Conservation (phyloP, 2,888 invertebrate genomes). For the Ophioninae sp. region DNA sequence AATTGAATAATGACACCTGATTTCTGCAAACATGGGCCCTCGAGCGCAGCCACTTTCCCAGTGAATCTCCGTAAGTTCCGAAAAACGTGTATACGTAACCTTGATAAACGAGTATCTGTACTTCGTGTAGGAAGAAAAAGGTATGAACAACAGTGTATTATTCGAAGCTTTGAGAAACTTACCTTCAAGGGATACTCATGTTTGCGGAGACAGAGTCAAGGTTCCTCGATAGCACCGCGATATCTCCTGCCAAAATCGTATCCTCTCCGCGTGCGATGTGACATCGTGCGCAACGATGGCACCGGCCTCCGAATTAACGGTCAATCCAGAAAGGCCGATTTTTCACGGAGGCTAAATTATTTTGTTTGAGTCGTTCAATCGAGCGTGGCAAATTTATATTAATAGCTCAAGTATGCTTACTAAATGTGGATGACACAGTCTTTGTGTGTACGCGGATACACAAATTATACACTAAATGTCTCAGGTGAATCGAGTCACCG, state of each 20-base stretch:
- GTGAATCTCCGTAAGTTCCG: background rate
- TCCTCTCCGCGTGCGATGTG: background rate
- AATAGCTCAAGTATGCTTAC: background rate
- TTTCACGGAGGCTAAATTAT: conserved; percentile 22
- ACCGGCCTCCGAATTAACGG: background rate
- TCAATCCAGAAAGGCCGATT: background rate
- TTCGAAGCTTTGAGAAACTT: background rate
- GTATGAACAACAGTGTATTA: background rate
- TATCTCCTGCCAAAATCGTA: background rate
- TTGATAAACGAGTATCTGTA: background rate
- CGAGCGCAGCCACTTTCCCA: background rate
- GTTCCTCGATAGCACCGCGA: background rate
- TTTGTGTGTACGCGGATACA: background rate
- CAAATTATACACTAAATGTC: background rate
- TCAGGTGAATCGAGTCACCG: background rate
- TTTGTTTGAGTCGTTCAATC: conserved; percentile 36
- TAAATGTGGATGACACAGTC: background rate
- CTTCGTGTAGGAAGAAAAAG: background rate
- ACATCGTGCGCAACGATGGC: background rate
- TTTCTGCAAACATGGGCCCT: background rate
- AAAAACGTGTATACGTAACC: background rate
- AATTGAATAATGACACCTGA: background rate
- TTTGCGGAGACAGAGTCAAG: background rate
- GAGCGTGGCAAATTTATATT: conserved; percentile 20
- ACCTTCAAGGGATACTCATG: background rate